Evolutionary conservation across 1,140 invertebrate genomes (phyloP), one percentile per base, ranked within the genome.

Genomic region (Leptinotarsa undecemlineata): DNA sequence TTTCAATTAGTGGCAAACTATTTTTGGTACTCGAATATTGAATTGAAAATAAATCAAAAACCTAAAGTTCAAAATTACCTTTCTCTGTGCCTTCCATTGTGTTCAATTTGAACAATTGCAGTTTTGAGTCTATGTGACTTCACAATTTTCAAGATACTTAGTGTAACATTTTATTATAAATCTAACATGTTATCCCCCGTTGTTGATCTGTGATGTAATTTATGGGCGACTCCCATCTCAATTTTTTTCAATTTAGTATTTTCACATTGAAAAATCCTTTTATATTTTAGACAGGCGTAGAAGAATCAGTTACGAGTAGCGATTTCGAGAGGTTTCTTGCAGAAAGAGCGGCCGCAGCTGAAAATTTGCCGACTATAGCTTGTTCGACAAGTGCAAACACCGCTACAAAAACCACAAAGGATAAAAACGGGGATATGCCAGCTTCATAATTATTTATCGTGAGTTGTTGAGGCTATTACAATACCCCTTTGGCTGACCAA

Each of bases 281-380:
- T 57, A 61, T 47, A 23, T 77, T 74, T 57, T 68, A 81, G 80
- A 77, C 74, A 21, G 78, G 76, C 20, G 80, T 70, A 71, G 90
- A 92, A 82, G 92, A 93, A 81, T 92, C 93, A 11, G 86, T 95
- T 26, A 95, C 94, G 17, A 95, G 93, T 78, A 93, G 94, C 78
- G 96, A 98, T 85, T 98, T 98, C 87, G 96, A 98, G 82, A 90
- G 93, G 81, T 98, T 98, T 86, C 88, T 98, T 42, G 93, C 94
- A 1, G 95, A 96, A 83, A 87, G 96, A 79, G 95, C 95, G 23
- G 93, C 94, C 19, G 95, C 93, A 14, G 94, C 93, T 68, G 93
- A 94, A 79, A 87, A 86, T 81, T 84, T 92, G 77, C 90, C 92
- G 60, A 77, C 79, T 1, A 75, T 77, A 14, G 72, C 79, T 17